Evolutionary conservation across 2,113 vertebrate species (phyloP), one percentile per base, ranked within the genome.

Genomic region (Dipodomys ordii): DNA sequence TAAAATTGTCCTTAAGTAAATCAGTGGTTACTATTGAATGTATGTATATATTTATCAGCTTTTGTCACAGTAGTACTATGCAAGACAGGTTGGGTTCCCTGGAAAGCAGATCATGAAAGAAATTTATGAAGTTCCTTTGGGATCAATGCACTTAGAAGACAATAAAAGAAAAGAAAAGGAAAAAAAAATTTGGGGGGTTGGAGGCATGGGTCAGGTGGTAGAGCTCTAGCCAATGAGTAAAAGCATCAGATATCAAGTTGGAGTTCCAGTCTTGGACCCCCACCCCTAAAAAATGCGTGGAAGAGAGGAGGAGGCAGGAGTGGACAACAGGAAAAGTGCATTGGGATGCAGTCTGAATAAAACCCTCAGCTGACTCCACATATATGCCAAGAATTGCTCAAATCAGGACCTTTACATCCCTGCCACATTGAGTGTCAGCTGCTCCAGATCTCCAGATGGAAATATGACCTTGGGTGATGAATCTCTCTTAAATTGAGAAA

Each of bases 1-100:
- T 96, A 76, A 83, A 91, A 77, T 72, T 91, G 20, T 95, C 68
- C 72, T 46, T 69, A 57, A 94, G 12, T 20, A 60, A 32, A 77
- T 94, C 10, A 57, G 2, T 67, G 32, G 30, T 74, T 82, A 64
- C 16, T 89, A 15, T 76, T 86, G 15, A 77, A 53, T 62, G 30
- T 76, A 44, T 49, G 20, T 77, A 19, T 39, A 0, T 71, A 39
- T 39, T 39, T 39, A 44, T 67, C 30, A 67, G 32, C 35, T 83
- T 6, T 91, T 53, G 19, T 71, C 18, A 27, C 13, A 53, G 22
- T 77, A 83, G 22, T 28, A 84, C n/a, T 57, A n/a, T n/a, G 12
- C 27, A 19, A 53, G 83, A 74, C 7, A 49, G 25, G 19, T 11
- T 95, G 35, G 2, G 7, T 88, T 85, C n/a, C 15, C 76, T 49